Conservation (phyloP, 1,140 invertebrate species). For the Drosophila watanabei region DNA sequence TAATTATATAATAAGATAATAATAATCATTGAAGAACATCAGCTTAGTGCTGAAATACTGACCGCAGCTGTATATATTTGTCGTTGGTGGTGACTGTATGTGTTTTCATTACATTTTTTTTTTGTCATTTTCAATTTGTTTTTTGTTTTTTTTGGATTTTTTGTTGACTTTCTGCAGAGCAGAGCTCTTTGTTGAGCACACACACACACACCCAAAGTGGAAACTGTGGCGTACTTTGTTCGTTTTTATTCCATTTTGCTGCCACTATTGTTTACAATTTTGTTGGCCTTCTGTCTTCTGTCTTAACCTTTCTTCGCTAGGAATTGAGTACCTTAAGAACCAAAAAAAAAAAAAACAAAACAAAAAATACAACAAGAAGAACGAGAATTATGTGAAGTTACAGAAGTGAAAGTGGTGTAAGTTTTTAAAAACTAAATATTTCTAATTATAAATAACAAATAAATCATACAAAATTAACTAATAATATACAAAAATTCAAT, state of each 20-base stretch:
- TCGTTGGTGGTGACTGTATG: conserved; percentile 3
- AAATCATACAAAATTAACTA: neutral
- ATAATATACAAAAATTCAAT: neutral
- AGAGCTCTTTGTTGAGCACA: conserved; percentile 12
- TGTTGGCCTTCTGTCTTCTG: conserved; percentile 7
- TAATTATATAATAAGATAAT: neutral
- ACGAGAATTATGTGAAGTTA: too few species aligned
- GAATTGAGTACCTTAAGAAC: neutral
- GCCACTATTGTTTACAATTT: conserved; percentile 4
- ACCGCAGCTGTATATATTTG: neutral
- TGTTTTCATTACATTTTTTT: conserved; percentile 3
- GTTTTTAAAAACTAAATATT: too few species aligned
- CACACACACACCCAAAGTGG: conserved; percentile 11
- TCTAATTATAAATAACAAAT: neutral
- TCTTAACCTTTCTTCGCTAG: neutral
- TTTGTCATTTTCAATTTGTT: conserved; percentile 14
- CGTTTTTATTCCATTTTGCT: neutral
- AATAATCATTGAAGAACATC: neutral
- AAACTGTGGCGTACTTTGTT: conserved; percentile 21
- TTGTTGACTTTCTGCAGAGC: conserved; percentile 11
- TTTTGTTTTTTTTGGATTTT: conserved; percentile 4
- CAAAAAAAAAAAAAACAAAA: neutral
- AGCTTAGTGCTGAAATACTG: too few species aligned
- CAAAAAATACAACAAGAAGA: neutral
- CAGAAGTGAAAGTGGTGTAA: too few species aligned